These are phyloP conservation scores for Turritopsis rubra DNA, from an alignment of 30 jellyfish, hydroid and myxozoan species.

Conservation along the genomic window DNA sequence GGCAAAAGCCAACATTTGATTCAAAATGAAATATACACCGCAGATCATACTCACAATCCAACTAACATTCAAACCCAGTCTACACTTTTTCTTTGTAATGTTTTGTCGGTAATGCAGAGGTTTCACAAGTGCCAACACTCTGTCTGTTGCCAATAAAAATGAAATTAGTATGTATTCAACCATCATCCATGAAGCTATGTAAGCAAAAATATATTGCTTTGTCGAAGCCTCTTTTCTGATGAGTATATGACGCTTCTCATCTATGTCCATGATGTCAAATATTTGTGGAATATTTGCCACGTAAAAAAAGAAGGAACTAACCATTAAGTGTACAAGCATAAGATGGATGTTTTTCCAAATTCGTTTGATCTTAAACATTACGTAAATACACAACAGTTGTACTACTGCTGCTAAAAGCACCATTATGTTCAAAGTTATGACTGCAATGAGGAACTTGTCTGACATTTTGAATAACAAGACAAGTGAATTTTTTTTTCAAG, in stretches of 20 bases:
- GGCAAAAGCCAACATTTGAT: background rate
- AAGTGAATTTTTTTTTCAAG: background rate
- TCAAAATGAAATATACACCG: background rate
- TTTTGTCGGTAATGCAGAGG: background rate
- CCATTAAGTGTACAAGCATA: background rate
- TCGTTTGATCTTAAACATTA: background rate
- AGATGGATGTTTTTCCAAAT: background rate
- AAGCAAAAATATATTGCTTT: background rate
- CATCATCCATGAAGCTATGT: background rate
- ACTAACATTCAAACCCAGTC: background rate
- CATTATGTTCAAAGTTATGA: background rate
- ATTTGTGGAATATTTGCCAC: background rate
- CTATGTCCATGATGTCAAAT: background rate
- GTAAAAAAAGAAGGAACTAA: background rate
- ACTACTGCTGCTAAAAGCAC: background rate
- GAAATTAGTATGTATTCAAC: background rate
- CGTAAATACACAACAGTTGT: background rate
- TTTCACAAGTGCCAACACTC: background rate
- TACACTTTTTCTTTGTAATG: background rate
- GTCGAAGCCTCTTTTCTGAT: background rate
- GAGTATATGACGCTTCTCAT: background rate
- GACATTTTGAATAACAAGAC: background rate
- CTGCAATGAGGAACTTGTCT: background rate
- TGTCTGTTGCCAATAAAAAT: background rate
- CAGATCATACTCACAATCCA: background rate